Conservation (phyloP, 1,140 invertebrate species). For the Apocrypta bakeri region DNA sequence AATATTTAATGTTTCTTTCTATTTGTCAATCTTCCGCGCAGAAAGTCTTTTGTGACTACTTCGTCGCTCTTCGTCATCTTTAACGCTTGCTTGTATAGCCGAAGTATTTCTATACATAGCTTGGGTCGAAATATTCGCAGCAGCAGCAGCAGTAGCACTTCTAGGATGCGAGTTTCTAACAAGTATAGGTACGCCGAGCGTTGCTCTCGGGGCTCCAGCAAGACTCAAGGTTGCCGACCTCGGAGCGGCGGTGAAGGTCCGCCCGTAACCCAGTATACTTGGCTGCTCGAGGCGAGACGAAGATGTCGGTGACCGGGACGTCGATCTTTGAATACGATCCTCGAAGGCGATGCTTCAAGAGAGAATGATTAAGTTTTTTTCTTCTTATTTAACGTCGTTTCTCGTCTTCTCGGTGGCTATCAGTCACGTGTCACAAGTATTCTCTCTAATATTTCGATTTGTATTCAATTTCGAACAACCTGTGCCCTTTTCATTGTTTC, state of each 20-base stretch:
- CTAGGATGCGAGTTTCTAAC: neutral
- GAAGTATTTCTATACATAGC: constrained; percentile 22
- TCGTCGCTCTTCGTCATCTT: neutral
- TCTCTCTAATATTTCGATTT: too few species aligned
- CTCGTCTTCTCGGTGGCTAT: too few species aligned
- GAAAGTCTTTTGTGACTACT: neutral
- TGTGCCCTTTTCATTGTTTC: too few species aligned
- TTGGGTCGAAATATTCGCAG: constrained; percentile 26
- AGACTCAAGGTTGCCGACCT: constrained; percentile 58
- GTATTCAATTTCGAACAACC: too few species aligned
- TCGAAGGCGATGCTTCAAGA: neutral
- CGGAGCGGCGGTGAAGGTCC: constrained; percentile 63
- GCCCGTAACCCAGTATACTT: constrained; percentile 61
- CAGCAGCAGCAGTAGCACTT: neutral
- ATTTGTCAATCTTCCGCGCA: neutral
- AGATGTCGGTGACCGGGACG: constrained; percentile 66
- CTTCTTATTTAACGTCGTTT: neutral
- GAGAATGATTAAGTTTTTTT: too few species aligned
- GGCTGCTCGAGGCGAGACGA: constrained; percentile 54
- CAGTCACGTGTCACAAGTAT: too few species aligned
- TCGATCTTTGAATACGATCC: constrained; percentile 53
- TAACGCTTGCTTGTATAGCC: neutral
- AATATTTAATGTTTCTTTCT: too few species aligned
- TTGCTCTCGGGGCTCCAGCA: constrained; percentile 38
- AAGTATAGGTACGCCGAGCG: constrained; percentile 34